phyloP scores from a whole-genome alignment of 2,113 vertebrate species.

The Ramphastos sulfuratus region DNA sequence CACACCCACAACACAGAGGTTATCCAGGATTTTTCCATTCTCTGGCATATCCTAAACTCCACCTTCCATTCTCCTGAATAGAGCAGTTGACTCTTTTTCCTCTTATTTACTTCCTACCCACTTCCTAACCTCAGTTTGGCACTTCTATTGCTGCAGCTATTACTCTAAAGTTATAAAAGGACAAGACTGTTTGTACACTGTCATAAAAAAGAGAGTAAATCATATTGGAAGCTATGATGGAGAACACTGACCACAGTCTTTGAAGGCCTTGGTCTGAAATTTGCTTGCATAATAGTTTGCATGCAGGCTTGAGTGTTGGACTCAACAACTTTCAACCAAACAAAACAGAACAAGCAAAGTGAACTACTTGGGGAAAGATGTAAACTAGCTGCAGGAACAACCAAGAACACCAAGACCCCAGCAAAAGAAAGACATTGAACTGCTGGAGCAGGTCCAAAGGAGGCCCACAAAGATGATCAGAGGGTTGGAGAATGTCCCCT shows the following conservation, averaged over 20 bases:
- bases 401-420: not conserved
- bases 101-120: not conserved
- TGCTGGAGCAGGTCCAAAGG: too few species aligned
- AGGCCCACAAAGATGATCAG: too few species aligned
- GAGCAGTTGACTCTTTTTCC: not conserved
- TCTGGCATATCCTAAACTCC: not conserved
- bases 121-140: not conserved
- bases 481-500: too few species aligned
- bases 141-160: not conserved
- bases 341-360: not conserved
- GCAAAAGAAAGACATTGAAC: too few species aligned
- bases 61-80: conserved; percentile 13
- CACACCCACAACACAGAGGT: conserved; percentile 6
- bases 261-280: not conserved
- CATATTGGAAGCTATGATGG: not conserved
- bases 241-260: not conserved
- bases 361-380: not conserved
- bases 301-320: not conserved
- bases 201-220: not conserved
- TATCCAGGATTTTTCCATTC: conserved; percentile 28
- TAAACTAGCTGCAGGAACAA: not conserved
- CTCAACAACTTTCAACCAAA: conserved; percentile 24
- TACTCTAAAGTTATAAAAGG: not conserved
- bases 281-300: conserved; percentile 1
- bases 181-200: not conserved